Evolutionary conservation across 2,797 vertebrate species (phyloP).

Genomic region (Botia almorhae): DNA sequence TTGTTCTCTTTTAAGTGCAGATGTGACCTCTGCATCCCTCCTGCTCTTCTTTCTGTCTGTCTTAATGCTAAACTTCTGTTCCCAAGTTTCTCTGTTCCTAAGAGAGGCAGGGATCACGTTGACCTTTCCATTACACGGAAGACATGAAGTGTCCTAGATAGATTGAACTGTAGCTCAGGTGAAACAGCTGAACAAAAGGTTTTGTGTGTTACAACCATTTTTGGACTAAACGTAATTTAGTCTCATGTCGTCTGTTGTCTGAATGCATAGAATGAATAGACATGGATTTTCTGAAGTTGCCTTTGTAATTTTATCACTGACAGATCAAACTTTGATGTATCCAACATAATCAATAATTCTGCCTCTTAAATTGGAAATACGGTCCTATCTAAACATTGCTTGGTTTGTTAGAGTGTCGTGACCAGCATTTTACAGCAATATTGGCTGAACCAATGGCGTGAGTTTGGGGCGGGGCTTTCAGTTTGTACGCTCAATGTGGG

Average conservation of each 20-base stretch:
- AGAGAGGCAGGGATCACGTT: conserved; percentile 39
- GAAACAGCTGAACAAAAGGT: conserved; percentile 2
- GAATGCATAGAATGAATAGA: neutral
- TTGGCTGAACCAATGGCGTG: neutral
- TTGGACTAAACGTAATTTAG: conserved; percentile 12
- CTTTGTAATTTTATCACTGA: neutral
- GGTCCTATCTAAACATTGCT: no score
- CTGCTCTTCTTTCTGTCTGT: conserved; percentile 51
- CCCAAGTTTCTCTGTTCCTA: conserved; percentile 59
- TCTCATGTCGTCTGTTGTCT: neutral
- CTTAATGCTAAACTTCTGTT: conserved; percentile 53
- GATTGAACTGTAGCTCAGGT: conserved; percentile 1
- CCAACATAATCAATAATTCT: neutral
- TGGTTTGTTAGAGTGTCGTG: neutral
- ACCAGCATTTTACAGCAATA: neutral
- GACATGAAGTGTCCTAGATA: conserved; percentile 35
- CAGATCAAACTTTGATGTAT: neutral
- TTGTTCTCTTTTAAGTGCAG: conserved; percentile 33
- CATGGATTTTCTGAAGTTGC: neutral
- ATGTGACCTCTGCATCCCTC: conserved; percentile 38
- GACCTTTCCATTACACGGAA: conserved; percentile 51
- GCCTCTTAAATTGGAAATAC: neutral
- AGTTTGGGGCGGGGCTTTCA: neutral
- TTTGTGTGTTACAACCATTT: neutral
- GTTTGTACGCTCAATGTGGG: no score